phyloP scores from a whole-genome alignment of 2,888 invertebrate species.

The Bruchidius siliquastri region DNA sequence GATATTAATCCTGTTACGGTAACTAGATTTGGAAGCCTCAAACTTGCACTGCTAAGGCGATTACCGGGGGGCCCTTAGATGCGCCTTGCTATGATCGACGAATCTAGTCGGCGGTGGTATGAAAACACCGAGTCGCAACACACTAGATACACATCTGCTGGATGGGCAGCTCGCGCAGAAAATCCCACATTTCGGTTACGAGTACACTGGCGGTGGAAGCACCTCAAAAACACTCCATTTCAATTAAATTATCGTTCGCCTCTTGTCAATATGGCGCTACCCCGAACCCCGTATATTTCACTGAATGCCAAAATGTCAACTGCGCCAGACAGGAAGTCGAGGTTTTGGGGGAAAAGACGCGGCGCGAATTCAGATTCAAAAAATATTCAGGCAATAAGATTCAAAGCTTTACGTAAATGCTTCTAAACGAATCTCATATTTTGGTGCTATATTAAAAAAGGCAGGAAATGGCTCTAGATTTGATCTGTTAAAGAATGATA shows the following conservation, averaged over 20 bases:
- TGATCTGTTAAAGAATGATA: too few relatives aligned
- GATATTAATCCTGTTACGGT: slow-evolving; percentile 66
- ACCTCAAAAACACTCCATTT: slow-evolving; percentile 39
- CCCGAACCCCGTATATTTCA: slow-evolving; percentile 45
- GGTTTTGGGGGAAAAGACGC: not conserved
- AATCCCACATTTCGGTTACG: slow-evolving; percentile 26
- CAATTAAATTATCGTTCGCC: slow-evolving; percentile 58
- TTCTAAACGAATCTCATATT: too few relatives aligned
- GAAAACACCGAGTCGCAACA: slow-evolving; percentile 42
- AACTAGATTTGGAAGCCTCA: slow-evolving; percentile 77
- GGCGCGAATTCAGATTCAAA: not conserved
- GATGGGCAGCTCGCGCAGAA: slow-evolving; percentile 19
- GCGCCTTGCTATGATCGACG: slow-evolving; percentile 9
- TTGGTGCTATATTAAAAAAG: too few relatives aligned
- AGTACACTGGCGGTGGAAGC: slow-evolving; percentile 17
- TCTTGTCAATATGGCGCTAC: slow-evolving; percentile 71
- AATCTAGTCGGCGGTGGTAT: slow-evolving; percentile 7
- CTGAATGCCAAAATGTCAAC: slow-evolving; percentile 16
- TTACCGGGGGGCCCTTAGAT: slow-evolving; percentile 23
- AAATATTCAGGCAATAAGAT: not conserved
- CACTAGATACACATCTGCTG: slow-evolving; percentile 44
- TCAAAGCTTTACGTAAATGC: not conserved
- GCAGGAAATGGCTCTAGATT: too few relatives aligned
- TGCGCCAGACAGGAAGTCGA: slow-evolving; percentile 29
- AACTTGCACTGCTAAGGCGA: slow-evolving; percentile 32